Percentiles rank a stretch among this genome's conserved stretches.
phyloP scores from a whole-genome alignment of 2,888 invertebrate genomes.

The Oxytorus armatus region DNA sequence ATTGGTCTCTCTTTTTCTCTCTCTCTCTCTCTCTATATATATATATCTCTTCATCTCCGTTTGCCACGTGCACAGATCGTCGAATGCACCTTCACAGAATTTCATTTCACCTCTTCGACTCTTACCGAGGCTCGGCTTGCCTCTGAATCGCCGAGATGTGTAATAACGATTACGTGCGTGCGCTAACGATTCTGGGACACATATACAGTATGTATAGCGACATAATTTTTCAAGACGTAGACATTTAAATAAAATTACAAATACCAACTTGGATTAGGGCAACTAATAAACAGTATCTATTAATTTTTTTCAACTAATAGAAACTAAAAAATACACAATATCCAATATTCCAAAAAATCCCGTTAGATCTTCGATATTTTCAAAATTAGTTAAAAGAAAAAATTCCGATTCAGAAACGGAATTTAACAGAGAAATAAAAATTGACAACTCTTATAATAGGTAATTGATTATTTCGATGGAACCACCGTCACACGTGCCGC shows the following conservation, averaged over 20 bases:
- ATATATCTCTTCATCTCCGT: slow-evolving; percentile 31
- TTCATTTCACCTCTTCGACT: slow-evolving; percentile 70
- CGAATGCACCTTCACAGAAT: slow-evolving; percentile 67
- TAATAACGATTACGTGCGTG: slow-evolving; percentile 42
- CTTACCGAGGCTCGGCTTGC: slow-evolving; percentile 50
- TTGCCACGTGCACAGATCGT: slow-evolving; percentile 48
- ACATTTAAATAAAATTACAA: no score
- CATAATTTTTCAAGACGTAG: no score
- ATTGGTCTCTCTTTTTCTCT: slow-evolving; percentile 53
- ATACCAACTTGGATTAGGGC: not conserved
- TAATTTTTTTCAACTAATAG: no score
- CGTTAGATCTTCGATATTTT: no score
- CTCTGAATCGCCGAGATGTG: slow-evolving; percentile 14
- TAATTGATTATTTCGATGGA: not conserved
- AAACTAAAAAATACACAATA: no score
- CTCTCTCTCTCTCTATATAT: slow-evolving; percentile 55
- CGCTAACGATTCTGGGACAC: not conserved
- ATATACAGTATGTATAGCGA: not conserved
- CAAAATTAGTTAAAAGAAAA: no score
- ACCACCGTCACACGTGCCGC: no score
- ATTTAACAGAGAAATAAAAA: not conserved
- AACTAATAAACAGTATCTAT: no score
- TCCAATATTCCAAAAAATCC: no score
- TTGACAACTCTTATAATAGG: not conserved
- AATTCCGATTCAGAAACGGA: no score